phyloP scores from a whole-genome alignment of 1,140 invertebrate species.

The Eumeta japonica region DNA sequence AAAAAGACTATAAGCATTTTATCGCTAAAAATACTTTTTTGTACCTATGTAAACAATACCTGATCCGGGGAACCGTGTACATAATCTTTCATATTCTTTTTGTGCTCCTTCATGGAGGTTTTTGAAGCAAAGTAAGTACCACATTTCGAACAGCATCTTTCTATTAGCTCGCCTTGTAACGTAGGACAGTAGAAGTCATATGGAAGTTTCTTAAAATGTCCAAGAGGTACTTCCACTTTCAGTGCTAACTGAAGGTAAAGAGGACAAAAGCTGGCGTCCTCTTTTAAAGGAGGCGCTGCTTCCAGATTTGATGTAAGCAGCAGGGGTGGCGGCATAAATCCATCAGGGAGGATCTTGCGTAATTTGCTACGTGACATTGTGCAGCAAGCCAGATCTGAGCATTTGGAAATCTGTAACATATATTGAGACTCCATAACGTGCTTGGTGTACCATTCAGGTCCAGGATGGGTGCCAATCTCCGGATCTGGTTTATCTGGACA shows the following conservation, averaged over 20 bases:
- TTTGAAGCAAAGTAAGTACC: too few species aligned
- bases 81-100: constrained; percentile 1
- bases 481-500: background rate
- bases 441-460: background rate
- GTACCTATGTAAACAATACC: background rate
- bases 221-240: background rate
- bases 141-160: too few species aligned
- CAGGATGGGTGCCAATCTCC: background rate
- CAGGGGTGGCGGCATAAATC: background rate
- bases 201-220: background rate
- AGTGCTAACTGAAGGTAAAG: constrained; percentile 1
- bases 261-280: constrained; percentile 1
- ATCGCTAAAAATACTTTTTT: background rate
- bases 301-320: background rate
- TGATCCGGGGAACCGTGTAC: background rate
- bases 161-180: too few species aligned
- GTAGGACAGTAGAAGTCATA: background rate
- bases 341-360: background rate
- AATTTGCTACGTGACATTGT: background rate
- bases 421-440: background rate
- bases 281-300: background rate
- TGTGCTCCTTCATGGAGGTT: too few species aligned
- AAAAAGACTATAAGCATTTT: background rate
- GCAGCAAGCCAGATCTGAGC: background rate
- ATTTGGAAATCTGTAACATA: constrained; percentile 1